phyloP scores from a whole-genome alignment of 2,113 vertebrate species.

The Motacilla alba region DNA sequence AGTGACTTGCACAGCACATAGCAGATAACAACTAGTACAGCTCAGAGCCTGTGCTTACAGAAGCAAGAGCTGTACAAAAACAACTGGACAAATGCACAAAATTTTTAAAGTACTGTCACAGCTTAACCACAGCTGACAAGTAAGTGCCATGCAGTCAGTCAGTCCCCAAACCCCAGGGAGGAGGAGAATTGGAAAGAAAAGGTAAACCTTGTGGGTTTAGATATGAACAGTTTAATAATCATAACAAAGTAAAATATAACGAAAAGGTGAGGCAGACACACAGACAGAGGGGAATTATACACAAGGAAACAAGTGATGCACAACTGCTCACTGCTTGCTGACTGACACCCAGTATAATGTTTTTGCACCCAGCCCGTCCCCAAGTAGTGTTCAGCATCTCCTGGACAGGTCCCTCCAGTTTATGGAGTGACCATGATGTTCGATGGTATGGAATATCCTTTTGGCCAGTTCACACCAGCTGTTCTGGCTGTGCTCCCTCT shows the following conservation, averaged over 20 bases:
- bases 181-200: not conserved
- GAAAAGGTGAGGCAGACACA: not conserved
- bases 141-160: not conserved
- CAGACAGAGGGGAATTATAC: not conserved
- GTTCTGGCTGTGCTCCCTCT: not conserved
- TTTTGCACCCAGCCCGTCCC: fast-evolving
- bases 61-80: not conserved
- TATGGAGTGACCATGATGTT: not conserved
- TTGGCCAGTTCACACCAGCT: not conserved
- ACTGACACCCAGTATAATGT: not conserved
- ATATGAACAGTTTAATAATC: not conserved
- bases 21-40: not conserved
- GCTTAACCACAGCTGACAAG: not conserved
- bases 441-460: not conserved
- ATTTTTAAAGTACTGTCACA: fast-evolving
- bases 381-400: not conserved
- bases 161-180: not conserved
- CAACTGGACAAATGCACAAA: not conserved
- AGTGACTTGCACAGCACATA: not conserved
- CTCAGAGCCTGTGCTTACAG: not conserved
- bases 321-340: not conserved
- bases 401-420: not conserved
- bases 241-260: not conserved
- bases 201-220: not conserved
- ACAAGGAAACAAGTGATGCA: not conserved